Percentiles rank a stretch among this genome's conserved stretches.
Conservation (phyloP, 2,888 invertebrate species). For the Ptychoptera contaminata region DNA sequence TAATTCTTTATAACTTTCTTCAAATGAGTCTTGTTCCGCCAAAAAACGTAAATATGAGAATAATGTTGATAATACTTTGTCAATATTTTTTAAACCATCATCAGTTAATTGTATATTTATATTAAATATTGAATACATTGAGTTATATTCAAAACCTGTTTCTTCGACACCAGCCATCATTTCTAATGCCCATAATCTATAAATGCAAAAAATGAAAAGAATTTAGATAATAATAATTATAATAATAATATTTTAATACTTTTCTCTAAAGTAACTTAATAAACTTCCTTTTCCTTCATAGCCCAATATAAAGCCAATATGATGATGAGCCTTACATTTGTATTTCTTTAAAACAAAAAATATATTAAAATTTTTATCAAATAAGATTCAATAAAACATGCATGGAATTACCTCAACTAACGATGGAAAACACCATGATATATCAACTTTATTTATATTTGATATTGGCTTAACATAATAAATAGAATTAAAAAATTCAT, state of each 20-base stretch:
- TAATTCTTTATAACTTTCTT: conserved; percentile 51
- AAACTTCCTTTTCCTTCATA: conserved; percentile 77
- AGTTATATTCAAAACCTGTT: conserved; percentile 62
- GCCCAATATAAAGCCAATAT: conserved; percentile 63
- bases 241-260: conserved; percentile 30
- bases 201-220: conserved; percentile 10
- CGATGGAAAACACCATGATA: conserved; percentile 27
- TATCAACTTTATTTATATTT: conserved; percentile 47
- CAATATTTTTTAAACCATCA: conserved; percentile 39
- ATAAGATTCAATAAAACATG: no score
- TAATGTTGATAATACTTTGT: conserved; percentile 55
- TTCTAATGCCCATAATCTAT: conserved; percentile 60
- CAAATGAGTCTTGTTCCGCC: conserved; percentile 45
- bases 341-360: conserved; percentile 20
- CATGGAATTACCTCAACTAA: conserved; percentile 17
- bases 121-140: conserved; percentile 60
- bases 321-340: conserved; percentile 38
- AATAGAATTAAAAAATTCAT: conserved; percentile 22
- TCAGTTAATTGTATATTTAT: conserved; percentile 61
- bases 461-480: conserved; percentile 63
- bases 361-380: no score
- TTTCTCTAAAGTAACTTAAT: conserved; percentile 58
- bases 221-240: no score
- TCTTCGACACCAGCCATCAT: conserved; percentile 56
- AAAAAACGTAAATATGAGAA: conserved; percentile 69